Evolutionary conservation across 2,797 vertebrate genomes (phyloP).

Genomic region (Leuciscus waleckii): DNA sequence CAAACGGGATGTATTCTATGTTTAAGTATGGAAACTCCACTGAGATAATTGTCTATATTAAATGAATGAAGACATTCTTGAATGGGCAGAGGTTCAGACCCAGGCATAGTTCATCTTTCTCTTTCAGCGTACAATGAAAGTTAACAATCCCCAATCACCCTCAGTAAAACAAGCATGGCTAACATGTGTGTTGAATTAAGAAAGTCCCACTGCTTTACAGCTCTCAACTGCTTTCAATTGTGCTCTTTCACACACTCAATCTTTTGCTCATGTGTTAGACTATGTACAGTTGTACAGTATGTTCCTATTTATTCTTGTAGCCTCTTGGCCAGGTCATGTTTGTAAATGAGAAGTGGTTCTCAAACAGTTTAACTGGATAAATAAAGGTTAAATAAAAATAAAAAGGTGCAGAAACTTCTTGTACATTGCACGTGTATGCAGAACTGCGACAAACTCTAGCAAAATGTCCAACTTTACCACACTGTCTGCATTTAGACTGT

Average conservation of each 20-base stretch:
- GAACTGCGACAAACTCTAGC: no score
- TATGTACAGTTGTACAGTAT: no score
- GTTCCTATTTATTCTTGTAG: no score
- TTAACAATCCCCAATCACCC: not conserved
- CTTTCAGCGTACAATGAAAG: not conserved
- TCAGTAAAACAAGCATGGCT: conserved; percentile 6
- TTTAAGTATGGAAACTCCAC: conserved; percentile 6
- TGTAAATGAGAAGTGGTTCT: no score
- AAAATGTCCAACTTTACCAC: no score
- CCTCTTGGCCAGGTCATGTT: no score
- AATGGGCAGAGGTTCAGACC: not conserved
- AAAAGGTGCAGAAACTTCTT: no score
- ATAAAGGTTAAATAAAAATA: no score
- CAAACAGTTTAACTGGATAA: no score
- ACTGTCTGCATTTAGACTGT: no score
- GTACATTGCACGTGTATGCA: no score
- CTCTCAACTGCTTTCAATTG: conserved; percentile 18
- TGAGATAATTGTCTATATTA: not conserved
- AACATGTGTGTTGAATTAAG: conserved; percentile 45
- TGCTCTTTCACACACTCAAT: conserved; percentile 1
- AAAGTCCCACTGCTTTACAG: not conserved
- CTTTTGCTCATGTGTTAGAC: no score
- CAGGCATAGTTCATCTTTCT: conserved; percentile 9
- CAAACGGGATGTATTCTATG: not conserved
- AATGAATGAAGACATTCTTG: not conserved